Evolutionary conservation across 2,113 vertebrate species (phyloP).

Genomic region (Thalassoma bifasciatum): DNA sequence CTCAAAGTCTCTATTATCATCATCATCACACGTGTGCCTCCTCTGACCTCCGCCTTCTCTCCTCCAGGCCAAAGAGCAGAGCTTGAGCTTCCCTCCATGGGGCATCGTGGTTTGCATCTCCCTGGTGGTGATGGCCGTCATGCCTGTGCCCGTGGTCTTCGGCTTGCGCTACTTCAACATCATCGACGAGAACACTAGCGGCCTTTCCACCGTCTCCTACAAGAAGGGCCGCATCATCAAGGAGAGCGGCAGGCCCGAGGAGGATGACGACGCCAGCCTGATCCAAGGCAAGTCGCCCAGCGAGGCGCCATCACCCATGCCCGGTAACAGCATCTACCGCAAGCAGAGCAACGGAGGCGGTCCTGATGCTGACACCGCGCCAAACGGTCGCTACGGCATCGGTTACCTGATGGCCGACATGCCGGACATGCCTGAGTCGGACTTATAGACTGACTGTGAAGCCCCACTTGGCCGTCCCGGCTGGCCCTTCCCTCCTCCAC

Average conservation of each 20-base stretch:
- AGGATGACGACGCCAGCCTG: slow-evolving; percentile 90
- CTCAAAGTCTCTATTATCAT: not conserved
- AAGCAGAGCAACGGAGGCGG: slow-evolving; percentile 85
- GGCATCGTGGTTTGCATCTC: slow-evolving; percentile 89
- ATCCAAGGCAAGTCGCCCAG: slow-evolving; percentile 91
- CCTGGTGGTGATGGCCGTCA: slow-evolving; percentile 88
- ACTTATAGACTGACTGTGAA: slow-evolving; percentile 84
- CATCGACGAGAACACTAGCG: slow-evolving; percentile 85
- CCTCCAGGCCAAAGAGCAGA: slow-evolving; percentile 86
- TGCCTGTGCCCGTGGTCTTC: slow-evolving; percentile 91
- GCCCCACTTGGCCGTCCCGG: slow-evolving; percentile 16
- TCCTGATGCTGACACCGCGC: slow-evolving; percentile 83
- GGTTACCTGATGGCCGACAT: slow-evolving; percentile 95
- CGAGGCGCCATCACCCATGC: slow-evolving; percentile 90
- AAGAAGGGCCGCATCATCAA: slow-evolving; percentile 94
- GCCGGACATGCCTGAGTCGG: slow-evolving; percentile 95
- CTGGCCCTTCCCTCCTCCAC: slow-evolving; percentile 23
- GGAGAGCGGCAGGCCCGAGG: slow-evolving; percentile 85
- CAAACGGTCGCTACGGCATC: slow-evolving; percentile 94
- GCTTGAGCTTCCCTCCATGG: slow-evolving; percentile 89
- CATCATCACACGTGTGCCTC: not conserved
- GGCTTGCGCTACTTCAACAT: slow-evolving; percentile 88
- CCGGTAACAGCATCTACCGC: slow-evolving; percentile 91
- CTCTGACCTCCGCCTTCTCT: not conserved
- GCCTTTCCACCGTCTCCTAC: slow-evolving; percentile 90